These are phyloP conservation scores for Larimichthys crocea DNA, from an alignment of 2,113 vertebrate genomes.

Conservation along the genomic window DNA sequence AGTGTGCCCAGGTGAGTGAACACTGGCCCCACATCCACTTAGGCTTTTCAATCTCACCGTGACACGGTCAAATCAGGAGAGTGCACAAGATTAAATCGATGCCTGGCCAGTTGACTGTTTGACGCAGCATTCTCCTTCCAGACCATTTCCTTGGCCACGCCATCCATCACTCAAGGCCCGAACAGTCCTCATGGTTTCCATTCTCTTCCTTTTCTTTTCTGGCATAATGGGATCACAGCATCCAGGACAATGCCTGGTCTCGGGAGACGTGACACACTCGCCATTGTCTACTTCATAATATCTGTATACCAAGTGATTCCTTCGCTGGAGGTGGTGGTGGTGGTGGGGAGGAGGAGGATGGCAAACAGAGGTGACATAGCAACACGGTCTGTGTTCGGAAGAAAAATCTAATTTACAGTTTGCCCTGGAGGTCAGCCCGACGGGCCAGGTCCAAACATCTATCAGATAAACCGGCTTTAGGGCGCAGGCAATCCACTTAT, in stretches of 20 bases:
- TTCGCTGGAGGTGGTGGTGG: conserved; percentile 41
- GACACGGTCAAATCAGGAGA: conserved; percentile 76
- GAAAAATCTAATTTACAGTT: conserved; percentile 77
- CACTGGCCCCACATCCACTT: conserved; percentile 70
- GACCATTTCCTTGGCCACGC: conserved; percentile 68
- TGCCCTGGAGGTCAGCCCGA: conserved; percentile 69
- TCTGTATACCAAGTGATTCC: conserved; percentile 53
- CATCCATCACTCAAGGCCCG: conserved; percentile 71
- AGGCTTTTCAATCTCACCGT: conserved; percentile 76
- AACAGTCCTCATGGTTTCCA: conserved; percentile 48
- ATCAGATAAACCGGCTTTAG: conserved; percentile 77
- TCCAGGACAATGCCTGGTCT: conserved; percentile 21
- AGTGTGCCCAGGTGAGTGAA: conserved; percentile 71
- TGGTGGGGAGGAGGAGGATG: conserved; percentile 27
- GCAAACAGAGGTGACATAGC: conserved; percentile 63
- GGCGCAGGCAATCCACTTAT: conserved; percentile 68
- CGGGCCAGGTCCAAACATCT: conserved; percentile 67
- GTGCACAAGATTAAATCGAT: conserved; percentile 79
- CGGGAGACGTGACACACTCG: conserved; percentile 33
- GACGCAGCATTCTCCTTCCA: conserved; percentile 78
- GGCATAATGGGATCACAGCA: conserved; percentile 34
- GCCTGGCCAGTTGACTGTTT: conserved; percentile 76
- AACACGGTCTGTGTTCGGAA: conserved; percentile 46
- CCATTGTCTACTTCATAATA: conserved; percentile 59
- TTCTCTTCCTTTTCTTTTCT: conserved; percentile 1